These are phyloP conservation scores for Epiblema foenella DNA, from an alignment of 2,888 invertebrate genomes.

Conservation along the genomic window DNA sequence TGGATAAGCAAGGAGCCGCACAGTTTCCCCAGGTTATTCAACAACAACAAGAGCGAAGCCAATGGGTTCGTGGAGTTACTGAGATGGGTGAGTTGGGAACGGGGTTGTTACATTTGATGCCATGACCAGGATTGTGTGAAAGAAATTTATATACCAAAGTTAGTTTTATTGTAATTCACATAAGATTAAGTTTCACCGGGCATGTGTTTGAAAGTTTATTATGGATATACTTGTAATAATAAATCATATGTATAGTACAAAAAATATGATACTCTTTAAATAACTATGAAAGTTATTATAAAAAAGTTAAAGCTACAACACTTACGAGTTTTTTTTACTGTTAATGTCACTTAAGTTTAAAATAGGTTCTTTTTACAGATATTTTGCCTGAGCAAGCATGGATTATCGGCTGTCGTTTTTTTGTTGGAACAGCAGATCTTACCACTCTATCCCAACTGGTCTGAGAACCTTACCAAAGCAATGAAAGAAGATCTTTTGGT, in stretches of 20 bases:
- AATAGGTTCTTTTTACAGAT: conserved; percentile 57
- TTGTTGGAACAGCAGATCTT: conserved; percentile 86
- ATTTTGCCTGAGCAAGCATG: conserved; percentile 86
- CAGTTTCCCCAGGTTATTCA: conserved; percentile 86
- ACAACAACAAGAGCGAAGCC: conserved; percentile 83
- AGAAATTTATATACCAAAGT: background rate
- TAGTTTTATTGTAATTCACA: background rate
- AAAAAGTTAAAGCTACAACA: background rate
- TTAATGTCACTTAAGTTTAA: background rate
- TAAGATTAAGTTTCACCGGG: background rate
- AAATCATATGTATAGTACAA: no score
- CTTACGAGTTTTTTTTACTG: background rate
- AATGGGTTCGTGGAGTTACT: conserved; percentile 83
- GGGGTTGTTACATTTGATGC: background rate
- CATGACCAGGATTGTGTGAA: conserved; percentile 11
- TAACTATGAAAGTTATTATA: no score
- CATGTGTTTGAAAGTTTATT: background rate
- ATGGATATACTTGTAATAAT: background rate
- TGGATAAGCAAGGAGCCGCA: conserved; percentile 90
- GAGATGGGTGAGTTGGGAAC: conserved; percentile 74
- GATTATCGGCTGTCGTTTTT: conserved; percentile 87
- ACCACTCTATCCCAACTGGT: conserved; percentile 88
- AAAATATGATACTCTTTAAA: no score
- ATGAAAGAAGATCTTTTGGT: conserved; percentile 87
- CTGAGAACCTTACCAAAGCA: conserved; percentile 84